phyloP scores from a whole-genome alignment of 30 jellyfish, hydroid and myxozoan species.

The Hydractinia symbiolongicarpus region DNA sequence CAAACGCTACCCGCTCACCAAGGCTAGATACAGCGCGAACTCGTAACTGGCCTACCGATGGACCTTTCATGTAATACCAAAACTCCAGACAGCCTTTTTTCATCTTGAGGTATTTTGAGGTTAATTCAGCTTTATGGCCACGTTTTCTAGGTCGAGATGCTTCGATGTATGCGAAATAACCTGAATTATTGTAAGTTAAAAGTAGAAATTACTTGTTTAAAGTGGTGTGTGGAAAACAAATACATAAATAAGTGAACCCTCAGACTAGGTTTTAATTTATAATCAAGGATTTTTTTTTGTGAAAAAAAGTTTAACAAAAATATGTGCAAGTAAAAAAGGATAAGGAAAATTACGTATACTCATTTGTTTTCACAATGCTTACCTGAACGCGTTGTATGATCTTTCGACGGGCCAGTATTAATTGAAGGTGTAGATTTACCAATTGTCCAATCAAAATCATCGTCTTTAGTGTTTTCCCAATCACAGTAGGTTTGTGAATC shows the following conservation, averaged over 20 bases:
- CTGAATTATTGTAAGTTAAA: neutral
- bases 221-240: too few species aligned
- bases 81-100: slow-evolving; percentile 66
- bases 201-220: neutral
- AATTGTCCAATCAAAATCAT: slow-evolving; percentile 71
- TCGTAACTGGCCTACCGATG: slow-evolving; percentile 55
- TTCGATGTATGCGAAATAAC: slow-evolving; percentile 78
- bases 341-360: too few species aligned
- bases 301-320: too few species aligned
- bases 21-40: slow-evolving; percentile 29
- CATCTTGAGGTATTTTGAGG: slow-evolving; percentile 37
- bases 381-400: slow-evolving; percentile 56
- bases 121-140: slow-evolving; percentile 55
- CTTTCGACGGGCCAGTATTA: slow-evolving; percentile 74
- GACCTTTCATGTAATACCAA: slow-evolving; percentile 88
- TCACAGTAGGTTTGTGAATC: slow-evolving; percentile 46
- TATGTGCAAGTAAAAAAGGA: too few species aligned
- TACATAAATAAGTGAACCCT: neutral
- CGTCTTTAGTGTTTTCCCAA: slow-evolving; percentile 56
- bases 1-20: slow-evolving; percentile 29
- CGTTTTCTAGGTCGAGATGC: slow-evolving; percentile 59
- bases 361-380: neutral
- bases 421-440: slow-evolving; percentile 67
- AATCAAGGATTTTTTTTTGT: too few species aligned
- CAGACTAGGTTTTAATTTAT: neutral